Evolutionary conservation across 2,888 invertebrate species (phyloP).

Genomic region (Agrochola macilenta): DNA sequence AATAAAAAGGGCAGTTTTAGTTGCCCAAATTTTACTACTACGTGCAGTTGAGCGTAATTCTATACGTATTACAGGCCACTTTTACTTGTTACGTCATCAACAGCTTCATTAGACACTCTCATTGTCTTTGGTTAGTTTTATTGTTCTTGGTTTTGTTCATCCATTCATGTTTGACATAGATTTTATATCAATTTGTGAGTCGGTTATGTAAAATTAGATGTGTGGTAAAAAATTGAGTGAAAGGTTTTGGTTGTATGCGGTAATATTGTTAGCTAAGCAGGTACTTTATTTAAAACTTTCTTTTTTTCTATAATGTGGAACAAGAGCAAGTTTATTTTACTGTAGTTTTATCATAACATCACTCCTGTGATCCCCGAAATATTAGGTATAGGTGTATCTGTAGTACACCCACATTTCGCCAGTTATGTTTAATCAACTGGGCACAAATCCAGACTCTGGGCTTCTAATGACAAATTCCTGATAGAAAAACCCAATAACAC

Average conservation of each 20-base stretch:
- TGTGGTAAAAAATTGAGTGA: slow-evolving; percentile 17
- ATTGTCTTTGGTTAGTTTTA: slow-evolving; percentile 56
- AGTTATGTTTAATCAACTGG: neutral
- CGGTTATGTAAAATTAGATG: slow-evolving; percentile 49
- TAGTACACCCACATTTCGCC: neutral
- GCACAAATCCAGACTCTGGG: neutral
- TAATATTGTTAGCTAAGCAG: slow-evolving; percentile 6
- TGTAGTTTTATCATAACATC: neutral
- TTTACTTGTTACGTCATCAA: slow-evolving; percentile 59
- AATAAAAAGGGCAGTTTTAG: neutral
- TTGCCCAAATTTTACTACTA: neutral
- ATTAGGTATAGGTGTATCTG: neutral
- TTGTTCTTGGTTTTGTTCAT: slow-evolving; percentile 53
- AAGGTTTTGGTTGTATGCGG: slow-evolving; percentile 5
- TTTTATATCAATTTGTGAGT: slow-evolving; percentile 43
- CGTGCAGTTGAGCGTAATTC: neutral
- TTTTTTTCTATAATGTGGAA: neutral
- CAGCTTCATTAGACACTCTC: slow-evolving; percentile 49
- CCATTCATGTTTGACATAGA: slow-evolving; percentile 53
- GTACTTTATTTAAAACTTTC: neutral
- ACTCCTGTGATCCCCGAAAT: neutral
- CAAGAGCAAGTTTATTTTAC: neutral
- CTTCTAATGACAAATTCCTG: too few species aligned
- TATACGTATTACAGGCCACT: slow-evolving; percentile 49
- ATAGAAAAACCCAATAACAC: too few species aligned